A percentile compares a stretch with the other conserved stretches of the same genome.
Conservation (phyloP, 2,888 invertebrate species). For the Salpingus planirostris region DNA sequence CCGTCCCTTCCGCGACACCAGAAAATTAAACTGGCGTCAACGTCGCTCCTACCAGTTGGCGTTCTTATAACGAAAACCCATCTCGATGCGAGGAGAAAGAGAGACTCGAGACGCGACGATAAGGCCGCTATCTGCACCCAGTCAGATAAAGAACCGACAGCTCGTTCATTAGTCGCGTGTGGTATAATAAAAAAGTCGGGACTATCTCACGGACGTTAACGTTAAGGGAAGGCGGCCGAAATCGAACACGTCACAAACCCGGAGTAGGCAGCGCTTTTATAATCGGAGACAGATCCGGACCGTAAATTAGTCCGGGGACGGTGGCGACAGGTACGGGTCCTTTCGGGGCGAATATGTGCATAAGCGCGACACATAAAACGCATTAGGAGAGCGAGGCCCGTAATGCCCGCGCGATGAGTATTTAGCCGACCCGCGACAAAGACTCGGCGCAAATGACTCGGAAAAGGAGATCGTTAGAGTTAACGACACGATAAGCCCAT, state of each 20-base stretch:
- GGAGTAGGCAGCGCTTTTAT: too few species aligned
- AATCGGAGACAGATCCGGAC: slow-evolving; percentile 34
- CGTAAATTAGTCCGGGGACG: slow-evolving; percentile 34
- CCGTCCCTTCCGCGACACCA: too few species aligned
- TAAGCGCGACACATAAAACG: slow-evolving; percentile 29
- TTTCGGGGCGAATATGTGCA: slow-evolving; percentile 19
- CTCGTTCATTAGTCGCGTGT: slow-evolving; percentile 9
- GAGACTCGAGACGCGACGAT: too few species aligned
- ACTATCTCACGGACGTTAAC: too few species aligned
- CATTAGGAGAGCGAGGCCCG: slow-evolving; percentile 26
- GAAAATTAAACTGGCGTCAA: too few species aligned
- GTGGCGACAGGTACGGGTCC: slow-evolving; percentile 32
- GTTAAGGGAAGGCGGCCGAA: too few species aligned
- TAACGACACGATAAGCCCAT: slow-evolving; percentile 35
- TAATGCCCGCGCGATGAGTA: slow-evolving; percentile 17
- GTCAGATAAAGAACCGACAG: slow-evolving; percentile 10
- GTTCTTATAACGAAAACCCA: too few species aligned
- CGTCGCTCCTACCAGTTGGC: too few species aligned
- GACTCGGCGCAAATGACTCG: slow-evolving; percentile 31
- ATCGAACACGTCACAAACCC: too few species aligned
- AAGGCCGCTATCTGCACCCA: too few species aligned
- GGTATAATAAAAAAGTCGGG: too few species aligned
- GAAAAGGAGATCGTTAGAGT: slow-evolving; percentile 36
- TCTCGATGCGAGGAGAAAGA: slow-evolving; percentile 4
- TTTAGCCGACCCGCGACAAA: too few species aligned